Base-by-base conservation (phyloP, 2,797 vertebrate genomes). In the Lagorchestes hirsutus region DNA sequence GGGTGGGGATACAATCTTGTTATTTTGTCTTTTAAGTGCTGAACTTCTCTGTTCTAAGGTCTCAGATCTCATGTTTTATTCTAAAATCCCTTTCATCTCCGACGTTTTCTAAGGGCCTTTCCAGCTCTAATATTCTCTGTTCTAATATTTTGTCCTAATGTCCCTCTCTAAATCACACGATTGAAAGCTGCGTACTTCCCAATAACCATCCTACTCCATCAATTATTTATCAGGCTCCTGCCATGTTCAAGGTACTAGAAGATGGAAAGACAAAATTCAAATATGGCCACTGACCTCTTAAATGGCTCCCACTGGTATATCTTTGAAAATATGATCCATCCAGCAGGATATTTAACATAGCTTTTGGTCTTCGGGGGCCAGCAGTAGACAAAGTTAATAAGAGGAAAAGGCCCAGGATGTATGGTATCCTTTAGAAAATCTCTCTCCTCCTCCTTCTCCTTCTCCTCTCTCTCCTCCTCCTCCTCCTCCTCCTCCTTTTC, bases 371-470 rank as follows among this genome's bases (percentile, higher is more conserved):
- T 22, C n/a, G 29, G 0, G 50, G 57, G 55, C 24, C 55, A 94
- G 29, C 18, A 4, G 16, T 46, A 24, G 11, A 46, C 82, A 18
- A 82, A 82, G 22, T 82, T 82, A 46, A 46, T 24, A 82, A 58
- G 90, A 93, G 92, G 93, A 94, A 93, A 92, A 54, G 16, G 94
- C 50, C 40, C 27, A 93, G 29, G 93, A 92, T 46, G 93, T 54
- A 2, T 62, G 93, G 54, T 92, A 3, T 24, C 62, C 94, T 55
- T 27, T 5, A 93, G 96, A 94, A 94, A 96, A 96, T 91, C 94
- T 96, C 96, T 54, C 74, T 22, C 16, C 56, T 27, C 8, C 56
- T 27, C 56, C 5, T 24, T 18, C 22, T 6, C 5, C 16, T 6
- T 9, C 67, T 74, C 5, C 34, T 22, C 62, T 6, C n/a, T 74